A percentile compares a stretch with the other conserved stretches of the same genome.
Evolutionary conservation across 2,113 vertebrate genomes (phyloP).

Genomic region (Lophius piscatorius): DNA sequence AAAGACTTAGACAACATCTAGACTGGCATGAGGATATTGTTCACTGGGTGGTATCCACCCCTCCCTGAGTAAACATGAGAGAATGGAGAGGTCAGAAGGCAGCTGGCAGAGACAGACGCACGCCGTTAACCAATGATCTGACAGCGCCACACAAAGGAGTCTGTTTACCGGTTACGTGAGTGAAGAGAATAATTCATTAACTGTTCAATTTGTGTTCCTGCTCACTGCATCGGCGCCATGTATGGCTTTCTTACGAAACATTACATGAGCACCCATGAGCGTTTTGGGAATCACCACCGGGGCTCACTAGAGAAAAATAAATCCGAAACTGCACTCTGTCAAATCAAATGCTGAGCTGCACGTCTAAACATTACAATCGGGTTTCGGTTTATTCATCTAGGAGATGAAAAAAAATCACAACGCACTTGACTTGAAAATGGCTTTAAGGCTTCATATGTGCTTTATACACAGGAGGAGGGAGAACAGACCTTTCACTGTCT

Average conservation of each 20-base stretch:
- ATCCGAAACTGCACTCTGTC: no score
- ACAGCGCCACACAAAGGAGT: background rate
- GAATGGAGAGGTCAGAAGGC: slow-evolving; percentile 64
- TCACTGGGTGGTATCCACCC: slow-evolving; percentile 54
- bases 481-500: slow-evolving; percentile 95
- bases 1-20: slow-evolving; percentile 48
- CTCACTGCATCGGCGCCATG: slow-evolving; percentile 9
- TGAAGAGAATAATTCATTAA: slow-evolving; percentile 5
- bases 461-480: background rate
- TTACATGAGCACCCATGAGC: background rate
- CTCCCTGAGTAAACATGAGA: slow-evolving; percentile 62
- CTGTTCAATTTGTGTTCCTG: background rate
- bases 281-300: no score
- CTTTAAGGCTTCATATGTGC: background rate
- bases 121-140: slow-evolving; percentile 47
- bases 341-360: no score
- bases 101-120: slow-evolving; percentile 53
- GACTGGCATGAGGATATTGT: slow-evolving; percentile 68
- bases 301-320: no score
- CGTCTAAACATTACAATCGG: background rate
- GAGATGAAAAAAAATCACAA: background rate
- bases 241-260: slow-evolving; percentile 1
- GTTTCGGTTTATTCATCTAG: no score
- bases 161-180: slow-evolving; percentile 5
- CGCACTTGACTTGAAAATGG: slow-evolving; percentile 1